Conservation (phyloP, 2,797 vertebrate species). For the Rhinoraja longicauda region DNA sequence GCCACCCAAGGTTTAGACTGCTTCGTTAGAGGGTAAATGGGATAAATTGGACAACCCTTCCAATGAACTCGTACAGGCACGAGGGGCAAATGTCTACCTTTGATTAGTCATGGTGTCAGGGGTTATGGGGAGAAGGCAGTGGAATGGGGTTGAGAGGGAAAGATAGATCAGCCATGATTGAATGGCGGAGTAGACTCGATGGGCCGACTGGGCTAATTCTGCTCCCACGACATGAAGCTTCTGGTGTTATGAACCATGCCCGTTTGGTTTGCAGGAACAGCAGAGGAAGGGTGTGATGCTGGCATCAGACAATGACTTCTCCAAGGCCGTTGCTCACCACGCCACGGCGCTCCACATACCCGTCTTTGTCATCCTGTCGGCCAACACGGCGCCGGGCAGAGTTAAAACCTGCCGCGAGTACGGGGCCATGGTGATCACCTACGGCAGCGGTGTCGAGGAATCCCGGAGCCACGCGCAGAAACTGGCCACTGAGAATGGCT, state of each 20-base stretch:
- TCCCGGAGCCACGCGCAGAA: constrained; percentile 68
- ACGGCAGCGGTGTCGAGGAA: constrained; percentile 63
- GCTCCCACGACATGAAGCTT: background rate
- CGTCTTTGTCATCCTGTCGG: constrained; percentile 74
- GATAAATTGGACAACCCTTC: too few species aligned
- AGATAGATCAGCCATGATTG: too few species aligned
- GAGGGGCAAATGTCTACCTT: too few species aligned
- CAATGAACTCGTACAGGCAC: too few species aligned
- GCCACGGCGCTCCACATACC: constrained; percentile 72
- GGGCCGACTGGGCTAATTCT: background rate
- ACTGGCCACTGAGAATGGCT: constrained; percentile 72
- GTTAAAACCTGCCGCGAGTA: constrained; percentile 75
- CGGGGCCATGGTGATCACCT: constrained; percentile 79
- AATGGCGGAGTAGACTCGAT: background rate
- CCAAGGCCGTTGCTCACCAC: constrained; percentile 80
- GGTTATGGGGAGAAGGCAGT: background rate
- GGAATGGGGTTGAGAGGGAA: too few species aligned
- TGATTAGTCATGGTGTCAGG: too few species aligned
- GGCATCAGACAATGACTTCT: constrained; percentile 77
- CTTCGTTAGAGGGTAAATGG: too few species aligned
- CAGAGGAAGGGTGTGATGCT: constrained; percentile 84
- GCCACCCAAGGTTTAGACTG: too few species aligned
- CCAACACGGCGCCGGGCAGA: constrained; percentile 59
- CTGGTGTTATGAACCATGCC: background rate
- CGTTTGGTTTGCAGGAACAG: constrained; percentile 61